phyloP scores from a whole-genome alignment of 1,140 invertebrate species.

The Halictus rubicundus region DNA sequence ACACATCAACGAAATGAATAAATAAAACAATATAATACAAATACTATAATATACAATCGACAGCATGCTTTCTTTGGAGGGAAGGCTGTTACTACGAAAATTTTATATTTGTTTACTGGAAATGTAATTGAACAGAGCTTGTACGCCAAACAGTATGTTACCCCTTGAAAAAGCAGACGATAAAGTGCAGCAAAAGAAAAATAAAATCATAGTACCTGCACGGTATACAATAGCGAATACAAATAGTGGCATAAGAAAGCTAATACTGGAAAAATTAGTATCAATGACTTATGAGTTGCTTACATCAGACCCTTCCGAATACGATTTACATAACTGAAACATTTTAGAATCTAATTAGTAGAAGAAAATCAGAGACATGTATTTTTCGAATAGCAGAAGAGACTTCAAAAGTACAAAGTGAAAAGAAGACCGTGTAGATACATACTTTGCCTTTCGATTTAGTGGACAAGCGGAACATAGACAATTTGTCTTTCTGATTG shows the following conservation, averaged over 20 bases:
- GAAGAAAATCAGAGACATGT: conserved; percentile 35
- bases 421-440: not conserved
- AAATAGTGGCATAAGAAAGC: conserved; percentile 66
- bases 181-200: conserved; percentile 55
- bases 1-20: not conserved
- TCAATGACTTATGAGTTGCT: conserved; percentile 75
- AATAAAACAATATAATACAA: conserved; percentile 5
- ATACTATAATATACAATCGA: not conserved
- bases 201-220: conserved; percentile 65
- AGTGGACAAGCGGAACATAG: conserved; percentile 83
- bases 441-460: conserved; percentile 86
- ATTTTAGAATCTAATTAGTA: conserved; percentile 71
- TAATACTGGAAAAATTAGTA: conserved; percentile 54
- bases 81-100: not conserved
- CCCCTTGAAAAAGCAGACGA: conserved; percentile 35
- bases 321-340: conserved; percentile 79
- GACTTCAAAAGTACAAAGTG: not conserved
- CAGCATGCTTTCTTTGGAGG: conserved; percentile 16
- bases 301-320: conserved; percentile 80
- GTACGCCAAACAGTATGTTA: conserved; percentile 33
- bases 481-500: conserved; percentile 81
- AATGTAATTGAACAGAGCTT: conserved; percentile 1
- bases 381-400: conserved; percentile 16
- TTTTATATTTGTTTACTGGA: not conserved
- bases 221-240: conserved; percentile 63